These are phyloP conservation scores for Lithophane socia DNA, from an alignment of 2,888 invertebrate species.

Conservation along the genomic window DNA sequence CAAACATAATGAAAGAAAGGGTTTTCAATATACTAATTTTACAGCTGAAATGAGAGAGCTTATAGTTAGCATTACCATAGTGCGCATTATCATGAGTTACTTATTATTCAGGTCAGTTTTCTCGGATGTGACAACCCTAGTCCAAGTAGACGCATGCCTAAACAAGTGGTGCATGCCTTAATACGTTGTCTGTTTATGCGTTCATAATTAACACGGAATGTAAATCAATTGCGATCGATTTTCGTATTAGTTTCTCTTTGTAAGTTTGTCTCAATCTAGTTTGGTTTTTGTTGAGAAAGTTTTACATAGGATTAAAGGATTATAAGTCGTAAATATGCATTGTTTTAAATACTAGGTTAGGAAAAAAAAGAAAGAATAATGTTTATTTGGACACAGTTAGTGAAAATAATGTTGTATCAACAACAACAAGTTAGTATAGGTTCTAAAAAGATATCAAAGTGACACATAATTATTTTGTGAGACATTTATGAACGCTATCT, in stretches of 20 bases:
- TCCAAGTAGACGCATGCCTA: conserved; percentile 36
- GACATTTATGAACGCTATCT: conserved; percentile 8
- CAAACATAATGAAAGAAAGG: background rate
- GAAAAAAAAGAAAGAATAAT: too few species aligned
- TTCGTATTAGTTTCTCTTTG: conserved; percentile 54
- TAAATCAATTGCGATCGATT: conserved; percentile 54
- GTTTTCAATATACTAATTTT: background rate
- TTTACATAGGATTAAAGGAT: background rate
- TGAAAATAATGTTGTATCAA: too few species aligned
- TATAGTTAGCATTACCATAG: background rate
- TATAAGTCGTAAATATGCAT: background rate
- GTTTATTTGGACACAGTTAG: too few species aligned
- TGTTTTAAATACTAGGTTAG: background rate
- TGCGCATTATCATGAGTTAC: background rate
- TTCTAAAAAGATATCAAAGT: background rate
- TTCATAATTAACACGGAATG: conserved; percentile 65
- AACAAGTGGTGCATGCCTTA: conserved; percentile 63
- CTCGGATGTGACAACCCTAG: conserved; percentile 46
- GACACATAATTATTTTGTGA: too few species aligned
- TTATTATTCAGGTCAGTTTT: background rate
- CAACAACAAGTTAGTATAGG: too few species aligned
- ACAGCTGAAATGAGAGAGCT: background rate
- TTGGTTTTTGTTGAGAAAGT: background rate
- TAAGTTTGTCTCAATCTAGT: conserved; percentile 33
- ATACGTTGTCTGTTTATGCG: conserved; percentile 60